Evolutionary conservation across 2,113 vertebrate genomes (phyloP).

Genomic region (Heterotis niloticus): DNA sequence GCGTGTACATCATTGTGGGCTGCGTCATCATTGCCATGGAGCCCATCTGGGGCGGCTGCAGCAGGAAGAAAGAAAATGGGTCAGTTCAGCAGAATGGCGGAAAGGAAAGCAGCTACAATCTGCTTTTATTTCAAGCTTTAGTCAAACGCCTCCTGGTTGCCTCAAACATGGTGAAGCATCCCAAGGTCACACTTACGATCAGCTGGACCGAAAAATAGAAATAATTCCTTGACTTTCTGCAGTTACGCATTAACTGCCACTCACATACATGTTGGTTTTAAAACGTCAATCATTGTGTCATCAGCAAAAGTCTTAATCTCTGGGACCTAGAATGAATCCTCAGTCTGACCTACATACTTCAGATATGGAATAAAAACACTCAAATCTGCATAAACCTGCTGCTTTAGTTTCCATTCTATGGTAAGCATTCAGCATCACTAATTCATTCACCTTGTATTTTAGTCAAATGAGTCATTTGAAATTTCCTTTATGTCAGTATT

Average conservation of each 20-base stretch:
- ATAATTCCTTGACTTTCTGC: constrained; percentile 1
- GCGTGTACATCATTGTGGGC: constrained; percentile 89
- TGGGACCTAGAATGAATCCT: constrained; percentile 11
- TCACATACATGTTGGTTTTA: constrained; percentile 14
- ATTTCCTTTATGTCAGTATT: too few species aligned
- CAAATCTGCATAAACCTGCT: too few species aligned
- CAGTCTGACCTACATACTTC: not conserved
- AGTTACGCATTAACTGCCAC: constrained; percentile 27
- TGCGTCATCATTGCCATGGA: constrained; percentile 86
- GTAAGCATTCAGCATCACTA: too few species aligned
- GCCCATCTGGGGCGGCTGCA: constrained; percentile 81
- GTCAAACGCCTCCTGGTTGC: too few species aligned
- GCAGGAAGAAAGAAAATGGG: not conserved
- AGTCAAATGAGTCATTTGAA: too few species aligned
- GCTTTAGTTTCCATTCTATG: too few species aligned
- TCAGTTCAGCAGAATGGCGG: not conserved
- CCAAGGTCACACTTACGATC: not conserved
- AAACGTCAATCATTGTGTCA: constrained; percentile 11
- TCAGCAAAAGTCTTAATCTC: not conserved
- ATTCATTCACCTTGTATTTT: too few species aligned
- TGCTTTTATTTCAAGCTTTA: too few species aligned
- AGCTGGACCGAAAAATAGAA: not conserved
- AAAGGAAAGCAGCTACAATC: not conserved
- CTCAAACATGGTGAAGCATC: too few species aligned
- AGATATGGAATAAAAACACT: not conserved